Conservation (phyloP, 1,140 invertebrate species). For the Drosophila ogumai region DNA sequence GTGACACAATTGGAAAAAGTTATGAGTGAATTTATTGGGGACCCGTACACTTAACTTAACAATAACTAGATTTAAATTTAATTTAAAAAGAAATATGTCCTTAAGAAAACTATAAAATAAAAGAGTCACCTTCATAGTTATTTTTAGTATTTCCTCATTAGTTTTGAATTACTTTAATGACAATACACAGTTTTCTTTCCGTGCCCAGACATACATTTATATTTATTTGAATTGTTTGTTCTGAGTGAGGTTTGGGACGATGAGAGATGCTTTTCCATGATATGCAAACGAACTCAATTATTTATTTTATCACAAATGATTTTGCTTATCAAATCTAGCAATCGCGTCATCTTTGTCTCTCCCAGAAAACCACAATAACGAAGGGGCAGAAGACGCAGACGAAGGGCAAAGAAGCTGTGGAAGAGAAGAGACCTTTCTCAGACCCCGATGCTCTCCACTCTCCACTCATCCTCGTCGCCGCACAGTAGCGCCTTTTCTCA, state of each 20-base stretch:
- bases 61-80: no score
- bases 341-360: slow-evolving; percentile 67
- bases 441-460: slow-evolving; percentile 53
- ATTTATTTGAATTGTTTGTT: not conserved
- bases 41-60: not conserved
- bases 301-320: slow-evolving; percentile 84
- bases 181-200: slow-evolving; percentile 2
- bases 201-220: not conserved
- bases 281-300: slow-evolving; percentile 84
- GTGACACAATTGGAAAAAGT: slow-evolving; percentile 73
- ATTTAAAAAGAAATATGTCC: not conserved
- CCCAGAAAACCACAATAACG: slow-evolving; percentile 49
- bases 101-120: not conserved
- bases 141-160: not conserved
- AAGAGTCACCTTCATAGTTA: not conserved
- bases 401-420: slow-evolving; percentile 8
- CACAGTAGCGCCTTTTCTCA: no score
- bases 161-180: not conserved
- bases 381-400: slow-evolving; percentile 12
- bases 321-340: slow-evolving; percentile 81
- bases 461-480: slow-evolving; percentile 63
- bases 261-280: slow-evolving; percentile 74
- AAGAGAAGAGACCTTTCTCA: slow-evolving; percentile 51
- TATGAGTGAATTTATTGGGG: slow-evolving; percentile 77
- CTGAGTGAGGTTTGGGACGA: slow-evolving; percentile 1